Percentiles rank a stretch among this genome's conserved stretches.
phyloP scores from a whole-genome alignment of 2,113 vertebrate genomes.

The Otocyon megalotis region DNA sequence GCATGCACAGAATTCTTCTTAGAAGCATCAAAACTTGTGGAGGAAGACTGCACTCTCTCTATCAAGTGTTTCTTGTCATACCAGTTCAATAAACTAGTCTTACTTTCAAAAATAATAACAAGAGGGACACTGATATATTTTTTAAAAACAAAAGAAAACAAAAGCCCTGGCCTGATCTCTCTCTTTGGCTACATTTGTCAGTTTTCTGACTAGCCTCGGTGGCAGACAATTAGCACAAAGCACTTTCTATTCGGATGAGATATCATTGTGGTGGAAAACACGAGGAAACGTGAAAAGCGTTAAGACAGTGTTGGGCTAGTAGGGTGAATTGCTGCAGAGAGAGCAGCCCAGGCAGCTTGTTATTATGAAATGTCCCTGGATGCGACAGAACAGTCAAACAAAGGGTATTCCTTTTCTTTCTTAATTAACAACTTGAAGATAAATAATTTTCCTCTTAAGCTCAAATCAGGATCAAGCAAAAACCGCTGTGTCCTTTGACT shows the following conservation, averaged over 20 bases:
- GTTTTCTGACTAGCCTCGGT: slow-evolving; percentile 22
- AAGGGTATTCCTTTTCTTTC: slow-evolving; percentile 72
- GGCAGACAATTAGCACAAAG: slow-evolving; percentile 57
- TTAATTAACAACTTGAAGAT: slow-evolving; percentile 81
- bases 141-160: not conserved
- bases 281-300: slow-evolving; percentile 52
- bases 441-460: slow-evolving; percentile 80
- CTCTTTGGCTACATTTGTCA: not conserved
- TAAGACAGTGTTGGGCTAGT: not conserved
- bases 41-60: not conserved
- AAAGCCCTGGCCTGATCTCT: not conserved
- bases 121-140: not conserved
- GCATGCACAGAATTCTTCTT: slow-evolving; percentile 47
- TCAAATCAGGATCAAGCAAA: slow-evolving; percentile 59
- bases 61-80: not conserved
- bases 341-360: slow-evolving; percentile 59
- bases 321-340: not conserved
- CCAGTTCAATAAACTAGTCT: not conserved
- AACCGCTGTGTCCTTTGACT: slow-evolving; percentile 62
- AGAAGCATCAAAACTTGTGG: slow-evolving; percentile 24
- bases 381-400: slow-evolving; percentile 56
- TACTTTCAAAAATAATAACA: not conserved
- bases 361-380: slow-evolving; percentile 72
- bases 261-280: slow-evolving; percentile 41
- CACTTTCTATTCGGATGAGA: slow-evolving; percentile 32